Conservation (phyloP, 2,113 vertebrate species). For the Patagioenas fasciata region DNA sequence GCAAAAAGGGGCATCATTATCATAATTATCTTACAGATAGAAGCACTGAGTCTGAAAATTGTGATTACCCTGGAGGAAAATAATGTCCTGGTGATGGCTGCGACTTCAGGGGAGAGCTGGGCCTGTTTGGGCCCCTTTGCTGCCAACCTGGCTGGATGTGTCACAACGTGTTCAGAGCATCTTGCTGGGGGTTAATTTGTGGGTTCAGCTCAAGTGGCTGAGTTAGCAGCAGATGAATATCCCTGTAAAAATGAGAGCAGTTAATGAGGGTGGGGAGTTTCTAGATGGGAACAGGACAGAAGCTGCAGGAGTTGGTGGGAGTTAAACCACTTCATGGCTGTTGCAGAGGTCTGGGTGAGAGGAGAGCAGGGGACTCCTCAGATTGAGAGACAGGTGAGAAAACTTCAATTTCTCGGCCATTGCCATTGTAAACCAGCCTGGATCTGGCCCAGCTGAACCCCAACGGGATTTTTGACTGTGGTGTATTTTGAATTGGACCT, state of each 20-base stretch:
- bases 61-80: not conserved
- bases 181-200: not conserved
- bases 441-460: not conserved
- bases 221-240: not conserved
- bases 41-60: not conserved
- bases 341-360: not conserved
- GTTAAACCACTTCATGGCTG: not conserved
- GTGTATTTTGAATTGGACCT: fast-evolving
- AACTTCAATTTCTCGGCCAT: not conserved
- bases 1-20: not conserved
- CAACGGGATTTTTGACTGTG: not conserved
- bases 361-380: not conserved
- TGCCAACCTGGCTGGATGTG: not conserved
- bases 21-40: not conserved
- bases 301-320: not conserved
- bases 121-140: not conserved
- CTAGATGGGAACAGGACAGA: not conserved
- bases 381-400: not conserved
- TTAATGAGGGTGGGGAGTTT: not conserved
- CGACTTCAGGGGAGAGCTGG: not conserved
- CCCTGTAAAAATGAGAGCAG: not conserved
- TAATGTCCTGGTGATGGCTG: not conserved
- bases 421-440: not conserved
- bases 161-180: not conserved
- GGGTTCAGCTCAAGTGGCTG: not conserved